These are phyloP conservation scores for Pocillopora meandrina DNA, from an alignment of 92 coral and sea anemone genomes.

Conservation along the genomic window DNA sequence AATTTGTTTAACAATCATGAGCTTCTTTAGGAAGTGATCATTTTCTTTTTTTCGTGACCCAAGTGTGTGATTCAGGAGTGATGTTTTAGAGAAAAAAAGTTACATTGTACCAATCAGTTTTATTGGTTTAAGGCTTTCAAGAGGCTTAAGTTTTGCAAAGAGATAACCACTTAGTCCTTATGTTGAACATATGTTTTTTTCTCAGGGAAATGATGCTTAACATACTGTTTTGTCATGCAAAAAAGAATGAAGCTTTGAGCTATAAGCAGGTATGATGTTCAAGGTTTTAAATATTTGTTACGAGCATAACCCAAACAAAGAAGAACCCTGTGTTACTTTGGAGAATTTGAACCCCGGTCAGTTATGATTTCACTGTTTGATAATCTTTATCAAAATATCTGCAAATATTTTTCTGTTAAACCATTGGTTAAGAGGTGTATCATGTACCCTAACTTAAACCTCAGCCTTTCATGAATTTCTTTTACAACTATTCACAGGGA, in stretches of 20 bases:
- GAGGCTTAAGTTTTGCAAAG: background rate
- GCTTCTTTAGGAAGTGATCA: too few species aligned
- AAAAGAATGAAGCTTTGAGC: conserved; percentile 80
- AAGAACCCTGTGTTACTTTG: too few species aligned
- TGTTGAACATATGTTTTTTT: background rate
- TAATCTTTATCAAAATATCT: too few species aligned
- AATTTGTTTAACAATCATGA: too few species aligned
- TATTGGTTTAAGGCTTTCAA: too few species aligned
- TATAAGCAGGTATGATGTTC: conserved; percentile 83
- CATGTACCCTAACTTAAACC: background rate
- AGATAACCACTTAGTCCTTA: background rate
- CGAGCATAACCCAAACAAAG: too few species aligned
- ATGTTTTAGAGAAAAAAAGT: background rate
- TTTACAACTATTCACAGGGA: conserved; percentile 60
- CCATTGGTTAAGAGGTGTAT: background rate
- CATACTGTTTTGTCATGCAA: conserved; percentile 87
- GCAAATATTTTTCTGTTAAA: too few species aligned
- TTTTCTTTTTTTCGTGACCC: background rate
- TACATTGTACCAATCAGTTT: background rate
- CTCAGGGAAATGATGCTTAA: conserved; percentile 84
- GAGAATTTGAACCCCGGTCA: too few species aligned
- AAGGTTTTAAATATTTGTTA: background rate
- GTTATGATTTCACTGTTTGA: too few species aligned
- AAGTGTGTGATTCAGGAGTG: background rate
- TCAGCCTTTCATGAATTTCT: background rate